Evolutionary conservation across 1,140 invertebrate species (phyloP), one percentile per base, ranked within the genome.

Genomic region (Hermetia illucens): DNA sequence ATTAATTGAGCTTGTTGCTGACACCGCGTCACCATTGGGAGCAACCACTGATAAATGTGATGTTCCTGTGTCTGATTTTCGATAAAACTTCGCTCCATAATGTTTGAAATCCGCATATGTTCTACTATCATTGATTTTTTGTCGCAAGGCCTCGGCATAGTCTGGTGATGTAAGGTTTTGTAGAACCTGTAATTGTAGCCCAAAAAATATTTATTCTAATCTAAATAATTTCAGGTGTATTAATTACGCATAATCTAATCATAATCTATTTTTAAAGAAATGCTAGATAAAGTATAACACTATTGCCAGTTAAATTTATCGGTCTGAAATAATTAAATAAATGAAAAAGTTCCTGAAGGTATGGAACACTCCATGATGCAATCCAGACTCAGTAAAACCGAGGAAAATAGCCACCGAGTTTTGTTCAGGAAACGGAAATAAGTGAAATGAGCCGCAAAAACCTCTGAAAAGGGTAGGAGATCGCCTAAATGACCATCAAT

Each of bases 1-100:
- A 64, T 98, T 97, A 9, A 98, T 73, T 15, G 89, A 90, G 47
- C 85, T 88, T 4, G 93, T 97, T n/a, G 89, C 76, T 1, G 88
- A 79, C 1, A 97, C 87, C 3, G 92, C 94, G 66, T 94, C 86
- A 0, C 94, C 93, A 56, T 91, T 76, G 4, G 71, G 68, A 12
- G 78, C 81, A 22, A 96, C 56, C 5, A 97, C 72, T 0, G 80
- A 82, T 19, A 95, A 65, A 52, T 97, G 89, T 0, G 90, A 75
- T 2, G 93, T 98, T 18, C 94, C 92, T 46, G 78, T 71, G 43
- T 90, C 79, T 3, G 77, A 69, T 1, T 62, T 40, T 12, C 50
- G 52, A 20, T 63, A 55, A 13, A 64, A 64, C 2, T 66, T 57
- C 1, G 72, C 77, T 0, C 80, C 82, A 53, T 91, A 91, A 47